Conservation (phyloP, 2,888 invertebrate genomes). For the Diaphora mendica region DNA sequence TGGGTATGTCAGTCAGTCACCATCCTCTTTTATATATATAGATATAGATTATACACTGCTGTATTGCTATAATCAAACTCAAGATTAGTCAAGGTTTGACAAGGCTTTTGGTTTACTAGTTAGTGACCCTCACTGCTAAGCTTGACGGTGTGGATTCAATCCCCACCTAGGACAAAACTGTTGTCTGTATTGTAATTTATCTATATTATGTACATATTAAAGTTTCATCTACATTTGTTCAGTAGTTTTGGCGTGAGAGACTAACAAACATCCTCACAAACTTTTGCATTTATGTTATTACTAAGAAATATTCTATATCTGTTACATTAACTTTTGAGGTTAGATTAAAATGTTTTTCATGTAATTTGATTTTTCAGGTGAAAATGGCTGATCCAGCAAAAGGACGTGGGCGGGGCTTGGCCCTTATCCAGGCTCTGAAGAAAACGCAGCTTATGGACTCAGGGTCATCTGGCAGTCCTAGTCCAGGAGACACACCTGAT, state of each 20-base stretch:
- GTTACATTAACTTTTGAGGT: not conserved
- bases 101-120: not conserved
- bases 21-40: too few relatives aligned
- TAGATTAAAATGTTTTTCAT: not conserved
- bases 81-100: not conserved
- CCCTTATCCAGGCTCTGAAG: conserved; percentile 71
- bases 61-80: too few relatives aligned
- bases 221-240: too few relatives aligned
- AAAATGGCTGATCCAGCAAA: conserved; percentile 70
- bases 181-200: too few relatives aligned
- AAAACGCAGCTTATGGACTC: conserved; percentile 65
- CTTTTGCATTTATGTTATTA: not conserved
- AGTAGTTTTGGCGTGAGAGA: too few relatives aligned
- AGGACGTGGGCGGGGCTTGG: conserved; percentile 77
- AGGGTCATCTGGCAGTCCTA: conserved; percentile 56
- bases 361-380: conserved; percentile 17
- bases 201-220: not conserved
- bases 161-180: not conserved
- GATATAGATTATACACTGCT: too few relatives aligned
- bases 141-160: not conserved
- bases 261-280: too few relatives aligned
- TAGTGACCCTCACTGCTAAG: too few relatives aligned
- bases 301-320: not conserved
- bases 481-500: conserved; percentile 60
- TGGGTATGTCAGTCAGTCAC: too few relatives aligned